phyloP scores from a whole-genome alignment of 2,888 invertebrate species.

The Cerceris rybyensis region DNA sequence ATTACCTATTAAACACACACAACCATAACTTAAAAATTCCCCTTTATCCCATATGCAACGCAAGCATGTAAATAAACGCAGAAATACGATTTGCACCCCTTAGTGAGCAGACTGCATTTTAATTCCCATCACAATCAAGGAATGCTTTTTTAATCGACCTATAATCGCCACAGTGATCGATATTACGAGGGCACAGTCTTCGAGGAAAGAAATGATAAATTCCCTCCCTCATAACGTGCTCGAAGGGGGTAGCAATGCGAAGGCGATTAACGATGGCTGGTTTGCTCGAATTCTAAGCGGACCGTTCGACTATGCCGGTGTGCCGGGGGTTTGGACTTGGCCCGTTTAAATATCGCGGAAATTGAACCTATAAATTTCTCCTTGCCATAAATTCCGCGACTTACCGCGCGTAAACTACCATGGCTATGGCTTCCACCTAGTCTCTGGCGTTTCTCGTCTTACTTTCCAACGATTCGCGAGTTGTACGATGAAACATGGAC shows the following conservation, averaged over 20 bases:
- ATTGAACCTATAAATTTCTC: constrained; percentile 78
- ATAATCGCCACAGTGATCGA: background rate
- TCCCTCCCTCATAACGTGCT: constrained; percentile 6
- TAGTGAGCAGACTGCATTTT: background rate
- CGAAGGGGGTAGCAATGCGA: constrained; percentile 4
- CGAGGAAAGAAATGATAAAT: background rate
- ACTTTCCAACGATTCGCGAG: background rate
- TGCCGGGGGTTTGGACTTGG: constrained; percentile 41
- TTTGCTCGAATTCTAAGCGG: constrained; percentile 59
- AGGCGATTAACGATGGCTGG: constrained; percentile 50
- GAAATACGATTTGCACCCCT: background rate
- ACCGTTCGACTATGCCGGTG: background rate
- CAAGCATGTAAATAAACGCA: background rate
- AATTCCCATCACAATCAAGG: background rate
- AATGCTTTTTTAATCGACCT: background rate
- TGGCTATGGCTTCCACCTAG: constrained; percentile 1
- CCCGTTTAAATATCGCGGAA: constrained; percentile 77
- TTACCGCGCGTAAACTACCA: constrained; percentile 68
- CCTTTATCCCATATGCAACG: background rate
- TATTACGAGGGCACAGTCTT: background rate
- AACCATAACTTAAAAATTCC: too few relatives aligned
- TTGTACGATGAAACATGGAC: background rate
- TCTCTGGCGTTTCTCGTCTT: background rate
- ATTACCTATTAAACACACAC: too few relatives aligned
- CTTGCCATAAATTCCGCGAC: constrained; percentile 71